Conservation (phyloP, 1,140 invertebrate species). For the Agrilus planipennis region DNA sequence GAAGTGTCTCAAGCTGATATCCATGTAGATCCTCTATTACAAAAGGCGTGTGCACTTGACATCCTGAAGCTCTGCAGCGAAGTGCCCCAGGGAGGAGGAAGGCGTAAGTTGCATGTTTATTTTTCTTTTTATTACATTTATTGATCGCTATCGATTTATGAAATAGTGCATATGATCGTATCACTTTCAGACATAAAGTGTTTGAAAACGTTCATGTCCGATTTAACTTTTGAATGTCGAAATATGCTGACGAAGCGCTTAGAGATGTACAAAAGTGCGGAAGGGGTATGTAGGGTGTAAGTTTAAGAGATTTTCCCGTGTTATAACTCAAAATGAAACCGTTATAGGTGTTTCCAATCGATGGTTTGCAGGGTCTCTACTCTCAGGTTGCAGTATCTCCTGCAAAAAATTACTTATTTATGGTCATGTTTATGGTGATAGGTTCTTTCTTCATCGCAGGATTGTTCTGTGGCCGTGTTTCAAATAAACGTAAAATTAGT, state of each 20-base stretch:
- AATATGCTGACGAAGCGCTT: constrained; percentile 66
- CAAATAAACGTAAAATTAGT: constrained; percentile 41
- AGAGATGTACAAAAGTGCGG: constrained; percentile 82
- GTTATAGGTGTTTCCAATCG: constrained; percentile 34
- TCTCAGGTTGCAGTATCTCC: constrained; percentile 56
- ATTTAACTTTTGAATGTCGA: constrained; percentile 55
- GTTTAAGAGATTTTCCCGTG: not conserved
- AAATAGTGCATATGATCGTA: not conserved
- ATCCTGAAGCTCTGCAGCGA: constrained; percentile 74
- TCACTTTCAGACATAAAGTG: constrained; percentile 73
- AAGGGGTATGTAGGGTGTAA: constrained; percentile 49
- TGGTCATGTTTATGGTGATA: constrained; percentile 55
- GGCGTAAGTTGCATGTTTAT: constrained; percentile 46
- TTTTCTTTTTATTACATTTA: constrained; percentile 2
- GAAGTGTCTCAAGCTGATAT: constrained; percentile 72
- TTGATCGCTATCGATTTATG: not conserved
- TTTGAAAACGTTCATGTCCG: constrained; percentile 58
- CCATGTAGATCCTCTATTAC: constrained; percentile 67
- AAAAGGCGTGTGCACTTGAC: constrained; percentile 65
- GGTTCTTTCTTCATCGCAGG: constrained; percentile 69
- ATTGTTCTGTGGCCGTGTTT: constrained; percentile 68
- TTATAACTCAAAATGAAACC: not conserved
- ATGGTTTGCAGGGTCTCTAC: constrained; percentile 60
- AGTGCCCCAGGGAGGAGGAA: constrained; percentile 71
- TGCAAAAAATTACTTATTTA: constrained; percentile 64